Evolutionary conservation across 2,113 vertebrate genomes (phyloP).

Genomic region (Aegotheles bennettii): DNA sequence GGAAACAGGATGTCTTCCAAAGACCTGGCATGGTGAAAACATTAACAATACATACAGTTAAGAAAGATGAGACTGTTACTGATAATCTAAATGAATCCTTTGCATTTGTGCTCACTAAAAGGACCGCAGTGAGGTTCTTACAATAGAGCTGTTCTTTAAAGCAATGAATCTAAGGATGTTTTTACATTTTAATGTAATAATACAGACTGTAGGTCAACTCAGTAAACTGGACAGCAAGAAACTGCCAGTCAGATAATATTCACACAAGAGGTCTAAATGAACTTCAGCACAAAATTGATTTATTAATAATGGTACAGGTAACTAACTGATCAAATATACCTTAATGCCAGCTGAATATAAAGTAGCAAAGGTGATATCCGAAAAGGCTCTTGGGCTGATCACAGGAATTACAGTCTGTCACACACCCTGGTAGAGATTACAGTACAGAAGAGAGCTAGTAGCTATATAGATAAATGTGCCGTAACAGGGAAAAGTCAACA

Average conservation of each 20-base stretch:
- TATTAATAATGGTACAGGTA: background rate
- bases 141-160: background rate
- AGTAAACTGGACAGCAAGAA: background rate
- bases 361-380: background rate
- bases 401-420: background rate
- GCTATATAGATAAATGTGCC: background rate
- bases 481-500: background rate
- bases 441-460: background rate
- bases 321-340: background rate
- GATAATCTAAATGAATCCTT: background rate
- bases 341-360: background rate
- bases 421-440: background rate
- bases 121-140: background rate
- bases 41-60: background rate
- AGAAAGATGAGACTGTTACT: background rate
- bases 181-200: background rate
- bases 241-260: background rate
- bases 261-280: background rate
- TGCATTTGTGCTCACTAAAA: background rate
- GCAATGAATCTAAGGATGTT: background rate
- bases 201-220: background rate
- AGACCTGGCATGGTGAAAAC: background rate
- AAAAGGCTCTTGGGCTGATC: background rate
- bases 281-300: background rate
- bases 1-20: constrained; percentile 13